phyloP scores from a whole-genome alignment of 2,888 invertebrate species.

The Diarsia dahlii region DNA sequence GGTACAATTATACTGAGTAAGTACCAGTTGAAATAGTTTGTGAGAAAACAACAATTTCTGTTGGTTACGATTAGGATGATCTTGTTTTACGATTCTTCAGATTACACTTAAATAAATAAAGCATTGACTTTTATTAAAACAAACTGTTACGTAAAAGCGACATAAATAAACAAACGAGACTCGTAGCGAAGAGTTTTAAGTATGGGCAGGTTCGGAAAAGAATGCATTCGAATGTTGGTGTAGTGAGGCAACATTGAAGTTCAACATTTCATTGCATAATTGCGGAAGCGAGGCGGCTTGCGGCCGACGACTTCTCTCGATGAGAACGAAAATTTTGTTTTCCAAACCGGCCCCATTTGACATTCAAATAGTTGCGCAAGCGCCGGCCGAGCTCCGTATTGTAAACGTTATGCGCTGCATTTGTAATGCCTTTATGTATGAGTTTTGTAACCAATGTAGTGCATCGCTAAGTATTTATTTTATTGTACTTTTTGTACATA shows the following conservation, averaged over 20 bases:
- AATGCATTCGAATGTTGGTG: slow-evolving; percentile 66
- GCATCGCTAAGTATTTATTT: slow-evolving; percentile 67
- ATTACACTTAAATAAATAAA: neutral
- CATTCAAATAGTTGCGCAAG: slow-evolving; percentile 84
- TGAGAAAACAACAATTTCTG: neutral
- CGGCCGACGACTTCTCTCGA: slow-evolving; percentile 77
- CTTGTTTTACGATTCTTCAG: neutral
- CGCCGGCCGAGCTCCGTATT: slow-evolving; percentile 70
- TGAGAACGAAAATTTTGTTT: slow-evolving; percentile 81
- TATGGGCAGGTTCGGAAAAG: slow-evolving; percentile 46
- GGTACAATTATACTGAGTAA: neutral
- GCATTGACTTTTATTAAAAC: neutral
- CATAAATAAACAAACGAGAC: slow-evolving; percentile 12
- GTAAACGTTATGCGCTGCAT: slow-evolving; percentile 77
- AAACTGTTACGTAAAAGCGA: neutral
- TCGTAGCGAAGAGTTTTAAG: slow-evolving; percentile 38
- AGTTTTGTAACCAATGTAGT: slow-evolving; percentile 73
- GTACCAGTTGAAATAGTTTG: neutral
- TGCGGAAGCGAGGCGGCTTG: slow-evolving; percentile 76
- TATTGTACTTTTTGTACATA: slow-evolving; percentile 56
- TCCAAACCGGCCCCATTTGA: slow-evolving; percentile 82
- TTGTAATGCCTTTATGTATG: slow-evolving; percentile 77
- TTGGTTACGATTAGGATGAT: neutral
- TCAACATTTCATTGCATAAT: slow-evolving; percentile 84
- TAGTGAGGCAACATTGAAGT: slow-evolving; percentile 76